A percentile compares a stretch with the other conserved stretches of the same genome.
phyloP scores from a whole-genome alignment of 1,140 invertebrate genomes.

The Polyergus mexicanus region DNA sequence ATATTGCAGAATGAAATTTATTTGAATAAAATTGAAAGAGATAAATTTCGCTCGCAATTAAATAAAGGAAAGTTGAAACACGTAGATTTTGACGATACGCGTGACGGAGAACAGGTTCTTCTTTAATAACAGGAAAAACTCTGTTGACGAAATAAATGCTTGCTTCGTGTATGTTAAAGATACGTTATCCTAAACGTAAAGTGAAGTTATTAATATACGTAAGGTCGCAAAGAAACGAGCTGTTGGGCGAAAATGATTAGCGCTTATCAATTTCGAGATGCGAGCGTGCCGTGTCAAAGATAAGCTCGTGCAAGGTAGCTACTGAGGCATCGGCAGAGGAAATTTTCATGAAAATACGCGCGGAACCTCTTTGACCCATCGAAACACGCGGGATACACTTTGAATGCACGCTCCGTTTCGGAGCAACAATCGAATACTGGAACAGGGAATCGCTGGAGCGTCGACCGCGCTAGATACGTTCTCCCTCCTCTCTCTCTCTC shows the following conservation, averaged over 20 bases:
- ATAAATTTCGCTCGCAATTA: slow-evolving; percentile 1
- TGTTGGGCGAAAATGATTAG: not conserved
- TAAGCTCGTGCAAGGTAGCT: slow-evolving; percentile 30
- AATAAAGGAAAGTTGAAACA: slow-evolving; percentile 25
- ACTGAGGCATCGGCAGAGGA: not conserved
- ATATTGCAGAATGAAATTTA: not conserved
- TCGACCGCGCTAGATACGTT: slow-evolving; percentile 41
- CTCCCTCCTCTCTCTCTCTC: not conserved
- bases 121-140: not conserved
- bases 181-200: not conserved
- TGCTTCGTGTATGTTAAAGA: not conserved
- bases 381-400: slow-evolving; percentile 31
- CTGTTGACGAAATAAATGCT: slow-evolving; percentile 20
- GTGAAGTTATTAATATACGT: slow-evolving; percentile 3
- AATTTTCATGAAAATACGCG: slow-evolving; percentile 51
- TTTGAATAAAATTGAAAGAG: not conserved
- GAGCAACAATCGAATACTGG: slow-evolving; percentile 49
- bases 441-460: slow-evolving; percentile 29
- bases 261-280: slow-evolving; percentile 28
- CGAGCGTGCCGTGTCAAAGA: slow-evolving; percentile 24
- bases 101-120: not conserved
- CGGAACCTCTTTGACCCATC: slow-evolving; percentile 39
- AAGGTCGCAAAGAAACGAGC: not conserved
- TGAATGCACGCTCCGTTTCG: slow-evolving; percentile 23
- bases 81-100: not conserved